Conservation (phyloP, 1,140 invertebrate species). For the Pectinophora gossypiella region DNA sequence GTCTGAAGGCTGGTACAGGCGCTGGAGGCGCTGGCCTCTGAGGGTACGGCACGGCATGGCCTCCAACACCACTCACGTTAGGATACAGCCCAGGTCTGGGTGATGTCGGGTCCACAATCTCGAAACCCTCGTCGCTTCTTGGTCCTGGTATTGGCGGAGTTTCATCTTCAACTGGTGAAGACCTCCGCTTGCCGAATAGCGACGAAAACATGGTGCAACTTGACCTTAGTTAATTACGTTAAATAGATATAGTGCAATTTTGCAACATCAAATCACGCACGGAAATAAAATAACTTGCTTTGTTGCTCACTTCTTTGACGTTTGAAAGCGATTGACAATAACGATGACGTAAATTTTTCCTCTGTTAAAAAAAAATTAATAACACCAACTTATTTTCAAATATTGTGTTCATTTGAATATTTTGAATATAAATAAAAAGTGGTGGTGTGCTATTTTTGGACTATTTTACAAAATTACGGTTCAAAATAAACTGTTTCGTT, state of each 20-base stretch:
- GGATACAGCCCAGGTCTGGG: conserved; percentile 44
- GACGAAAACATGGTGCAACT: conserved; percentile 60
- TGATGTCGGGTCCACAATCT: conserved; percentile 40
- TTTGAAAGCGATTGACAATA: no score
- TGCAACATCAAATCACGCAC: neutral
- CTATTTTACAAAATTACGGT: no score
- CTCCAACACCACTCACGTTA: conserved; percentile 30
- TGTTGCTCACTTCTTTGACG: no score
- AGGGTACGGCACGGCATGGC: conserved; percentile 20
- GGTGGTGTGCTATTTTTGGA: no score
- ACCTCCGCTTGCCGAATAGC: conserved; percentile 58
- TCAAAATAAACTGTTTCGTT: no score
- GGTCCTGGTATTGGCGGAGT: conserved; percentile 58
- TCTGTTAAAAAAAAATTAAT: no score
- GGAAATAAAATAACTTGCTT: no score
- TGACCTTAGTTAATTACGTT: neutral
- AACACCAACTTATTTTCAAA: no score
- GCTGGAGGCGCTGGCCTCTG: conserved; percentile 46
- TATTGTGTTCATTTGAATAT: no score
- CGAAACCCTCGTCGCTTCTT: conserved; percentile 48
- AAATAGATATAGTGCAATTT: neutral
- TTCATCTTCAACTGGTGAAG: conserved; percentile 59
- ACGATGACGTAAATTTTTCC: no score
- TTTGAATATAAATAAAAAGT: no score
- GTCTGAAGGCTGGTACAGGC: conserved; percentile 19